These are phyloP conservation scores for Champsocephalus esox DNA, from an alignment of 2,797 vertebrate species.

Conservation along the genomic window DNA sequence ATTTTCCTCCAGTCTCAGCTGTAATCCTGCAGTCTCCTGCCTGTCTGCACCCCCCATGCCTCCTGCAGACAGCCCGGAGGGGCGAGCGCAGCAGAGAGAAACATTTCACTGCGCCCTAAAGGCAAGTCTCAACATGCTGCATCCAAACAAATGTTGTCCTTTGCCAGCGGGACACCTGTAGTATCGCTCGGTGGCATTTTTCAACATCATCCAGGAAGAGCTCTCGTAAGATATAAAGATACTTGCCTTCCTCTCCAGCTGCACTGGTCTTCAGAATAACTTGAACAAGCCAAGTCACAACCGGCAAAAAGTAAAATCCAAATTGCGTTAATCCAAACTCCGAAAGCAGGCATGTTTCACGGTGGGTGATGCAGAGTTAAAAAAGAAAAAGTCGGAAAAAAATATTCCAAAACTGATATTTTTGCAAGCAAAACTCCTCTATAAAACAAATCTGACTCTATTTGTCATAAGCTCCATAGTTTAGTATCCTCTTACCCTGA, in stretches of 20 bases:
- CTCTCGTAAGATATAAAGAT: neutral
- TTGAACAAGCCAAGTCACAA: conserved; percentile 72
- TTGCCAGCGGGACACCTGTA: conserved; percentile 7
- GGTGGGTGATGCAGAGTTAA: conserved; percentile 11
- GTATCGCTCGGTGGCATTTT: neutral
- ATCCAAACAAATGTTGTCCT: conserved; percentile 6
- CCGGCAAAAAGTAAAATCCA: conserved; percentile 76
- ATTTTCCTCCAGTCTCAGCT: neutral
- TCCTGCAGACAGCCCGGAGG: conserved; percentile 66
- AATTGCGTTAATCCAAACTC: conserved; percentile 67
- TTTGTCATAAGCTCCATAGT: conserved; percentile 63
- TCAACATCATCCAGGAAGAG: neutral
- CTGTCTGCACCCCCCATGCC: conserved; percentile 56
- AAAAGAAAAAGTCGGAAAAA: neutral
- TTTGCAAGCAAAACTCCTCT: conserved; percentile 16
- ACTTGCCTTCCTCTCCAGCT: conserved; percentile 92
- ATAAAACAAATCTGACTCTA: conserved; percentile 36
- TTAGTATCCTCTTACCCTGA: conserved; percentile 45
- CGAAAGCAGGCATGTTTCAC: conserved; percentile 60
- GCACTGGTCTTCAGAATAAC: conserved; percentile 89
- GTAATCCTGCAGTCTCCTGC: conserved; percentile 57
- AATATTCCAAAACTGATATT: conserved; percentile 37
- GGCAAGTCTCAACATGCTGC: conserved; percentile 57
- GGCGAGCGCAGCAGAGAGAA: conserved; percentile 55
- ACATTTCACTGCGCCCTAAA: conserved; percentile 48